Evolutionary conservation across 1,140 invertebrate species (phyloP).

Genomic region (Lineus longissimus): DNA sequence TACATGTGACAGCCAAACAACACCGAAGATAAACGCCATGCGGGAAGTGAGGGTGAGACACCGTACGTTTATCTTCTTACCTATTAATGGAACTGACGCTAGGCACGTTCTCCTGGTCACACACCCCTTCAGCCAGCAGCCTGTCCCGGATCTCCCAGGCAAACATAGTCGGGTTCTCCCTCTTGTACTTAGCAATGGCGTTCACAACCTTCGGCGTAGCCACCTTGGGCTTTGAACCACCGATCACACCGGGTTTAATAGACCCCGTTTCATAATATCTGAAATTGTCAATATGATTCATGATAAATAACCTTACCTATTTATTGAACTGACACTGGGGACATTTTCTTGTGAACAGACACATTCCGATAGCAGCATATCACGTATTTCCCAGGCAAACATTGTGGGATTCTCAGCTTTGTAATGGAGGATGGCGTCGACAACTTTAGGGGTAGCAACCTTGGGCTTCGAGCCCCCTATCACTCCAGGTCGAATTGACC

Average conservation of each 20-base stretch:
- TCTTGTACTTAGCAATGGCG: conserved; percentile 96
- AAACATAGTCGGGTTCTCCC: conserved; percentile 99
- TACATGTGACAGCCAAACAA: too few relatives aligned
- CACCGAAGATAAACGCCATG: too few relatives aligned
- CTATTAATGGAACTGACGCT: conserved; percentile 98
- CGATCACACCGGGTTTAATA: conserved; percentile 98
- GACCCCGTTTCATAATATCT: conserved; percentile 67
- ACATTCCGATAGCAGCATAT: conserved; percentile 89
- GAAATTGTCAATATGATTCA: conserved; percentile 4
- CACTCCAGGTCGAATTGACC: conserved; percentile 62
- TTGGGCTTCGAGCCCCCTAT: conserved; percentile 99
- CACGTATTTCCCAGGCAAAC: conserved; percentile 99
- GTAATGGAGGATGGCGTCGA: conserved; percentile 95
- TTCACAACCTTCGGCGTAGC: conserved; percentile 97
- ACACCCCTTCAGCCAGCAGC: conserved; percentile 92
- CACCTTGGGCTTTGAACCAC: conserved; percentile 98
- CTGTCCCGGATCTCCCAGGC: conserved; percentile 99
- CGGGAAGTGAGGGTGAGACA: too few relatives aligned
- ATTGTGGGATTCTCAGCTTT: conserved; percentile 98
- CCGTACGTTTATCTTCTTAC: conserved; percentile 59
- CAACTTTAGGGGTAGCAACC: conserved; percentile 95
- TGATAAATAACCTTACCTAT: conserved; percentile 62
- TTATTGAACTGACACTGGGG: conserved; percentile 97
- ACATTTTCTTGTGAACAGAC: conserved; percentile 98
- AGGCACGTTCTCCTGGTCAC: conserved; percentile 97